These are phyloP conservation scores for Scaptomyza caliginosa DNA, from an alignment of 2,888 invertebrate genomes.

Conservation along the genomic window DNA sequence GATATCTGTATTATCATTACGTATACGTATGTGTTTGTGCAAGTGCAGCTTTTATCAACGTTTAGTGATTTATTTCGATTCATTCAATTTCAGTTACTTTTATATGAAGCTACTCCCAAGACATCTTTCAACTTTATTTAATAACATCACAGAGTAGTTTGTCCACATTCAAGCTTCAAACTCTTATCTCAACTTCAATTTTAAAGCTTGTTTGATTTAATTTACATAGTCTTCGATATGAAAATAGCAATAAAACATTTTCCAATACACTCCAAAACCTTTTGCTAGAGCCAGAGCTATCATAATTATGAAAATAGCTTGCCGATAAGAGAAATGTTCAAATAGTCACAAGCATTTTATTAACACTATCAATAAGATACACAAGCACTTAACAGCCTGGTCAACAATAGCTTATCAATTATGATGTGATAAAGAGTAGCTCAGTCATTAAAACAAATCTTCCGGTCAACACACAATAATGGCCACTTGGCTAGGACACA, in stretches of 20 bases:
- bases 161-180: too few species aligned
- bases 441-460: constrained; percentile 46
- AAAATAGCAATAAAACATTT: neutral
- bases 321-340: neutral
- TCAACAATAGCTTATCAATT: constrained; percentile 24
- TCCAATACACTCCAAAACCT: neutral
- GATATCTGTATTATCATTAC: neutral
- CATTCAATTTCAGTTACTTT: neutral
- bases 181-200: too few species aligned
- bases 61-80: neutral
- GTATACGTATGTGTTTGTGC: neutral
- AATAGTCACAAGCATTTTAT: neutral
- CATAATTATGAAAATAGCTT: constrained; percentile 1
- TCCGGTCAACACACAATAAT: constrained; percentile 51
- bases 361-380: neutral
- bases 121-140: too few species aligned
- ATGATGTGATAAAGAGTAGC: constrained; percentile 5
- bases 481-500: constrained; percentile 44
- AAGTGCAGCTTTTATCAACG: neutral
- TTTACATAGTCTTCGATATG: neutral
- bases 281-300: neutral
- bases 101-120: neutral
- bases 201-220: too few species aligned
- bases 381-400: constrained; percentile 12
- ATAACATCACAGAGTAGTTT: too few species aligned